phyloP scores from a whole-genome alignment of 2,888 invertebrate genomes.

The Athrips mouffetella region DNA sequence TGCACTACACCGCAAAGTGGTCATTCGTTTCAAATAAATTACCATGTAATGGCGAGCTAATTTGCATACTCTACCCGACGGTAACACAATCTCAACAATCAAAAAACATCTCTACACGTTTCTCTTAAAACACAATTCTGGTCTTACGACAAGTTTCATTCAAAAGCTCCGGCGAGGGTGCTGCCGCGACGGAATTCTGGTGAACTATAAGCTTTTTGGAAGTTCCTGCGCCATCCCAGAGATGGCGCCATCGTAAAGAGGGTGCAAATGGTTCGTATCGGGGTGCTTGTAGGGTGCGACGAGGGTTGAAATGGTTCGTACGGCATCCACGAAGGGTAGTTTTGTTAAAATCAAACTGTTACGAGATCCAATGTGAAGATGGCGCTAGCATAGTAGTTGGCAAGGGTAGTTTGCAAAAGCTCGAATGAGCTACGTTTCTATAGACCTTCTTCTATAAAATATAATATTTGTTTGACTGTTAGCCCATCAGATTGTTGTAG shows the following conservation, averaged over 20 bases:
- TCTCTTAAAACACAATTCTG: constrained; percentile 38
- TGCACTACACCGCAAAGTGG: constrained; percentile 76
- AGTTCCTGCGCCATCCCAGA: constrained; percentile 61
- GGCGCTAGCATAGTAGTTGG: constrained; percentile 2
- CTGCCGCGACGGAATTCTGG: constrained; percentile 46
- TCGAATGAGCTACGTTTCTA: not conserved
- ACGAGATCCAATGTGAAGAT: not conserved
- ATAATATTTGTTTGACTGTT: too few relatives aligned
- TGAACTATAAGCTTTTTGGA: constrained; percentile 58
- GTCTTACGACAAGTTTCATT: constrained; percentile 49
- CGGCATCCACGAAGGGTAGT: constrained; percentile 31
- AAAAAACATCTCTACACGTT: constrained; percentile 44
- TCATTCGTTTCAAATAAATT: constrained; percentile 79
- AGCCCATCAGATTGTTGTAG: too few relatives aligned
- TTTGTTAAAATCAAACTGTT: constrained; percentile 4
- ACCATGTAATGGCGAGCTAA: constrained; percentile 76
- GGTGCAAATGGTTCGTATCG: constrained; percentile 35
- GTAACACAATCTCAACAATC: constrained; percentile 34
- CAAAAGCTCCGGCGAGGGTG: constrained; percentile 58
- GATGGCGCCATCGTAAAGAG: constrained; percentile 53
- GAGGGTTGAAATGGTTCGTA: constrained; percentile 44
- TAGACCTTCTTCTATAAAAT: too few relatives aligned
- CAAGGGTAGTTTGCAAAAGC: not conserved
- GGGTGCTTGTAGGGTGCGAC: constrained; percentile 34
- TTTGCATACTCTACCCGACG: constrained; percentile 71